Percentiles rank a stretch among this genome's conserved stretches.
Evolutionary conservation across 1,140 invertebrate species (phyloP).

Genomic region (Drosophila pseudoananassae): DNA sequence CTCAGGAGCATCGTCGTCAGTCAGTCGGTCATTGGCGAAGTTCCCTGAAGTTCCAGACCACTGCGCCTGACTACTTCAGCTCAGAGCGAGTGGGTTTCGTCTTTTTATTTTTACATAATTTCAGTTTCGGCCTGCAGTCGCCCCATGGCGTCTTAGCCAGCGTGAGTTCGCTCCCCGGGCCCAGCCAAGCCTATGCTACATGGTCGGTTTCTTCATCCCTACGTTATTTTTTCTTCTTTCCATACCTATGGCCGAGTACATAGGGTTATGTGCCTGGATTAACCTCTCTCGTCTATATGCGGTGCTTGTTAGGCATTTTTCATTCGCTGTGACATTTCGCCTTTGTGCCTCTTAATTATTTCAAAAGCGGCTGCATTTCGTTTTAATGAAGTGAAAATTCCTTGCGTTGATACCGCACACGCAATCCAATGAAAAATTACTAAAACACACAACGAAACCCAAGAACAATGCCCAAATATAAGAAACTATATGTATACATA

Average conservation of each 20-base stretch:
- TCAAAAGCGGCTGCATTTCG: slow-evolving; percentile 80
- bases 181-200: slow-evolving; percentile 31
- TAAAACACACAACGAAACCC: slow-evolving; percentile 36
- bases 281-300: slow-evolving; percentile 20
- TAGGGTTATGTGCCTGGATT: slow-evolving; percentile 54
- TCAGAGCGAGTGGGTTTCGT: slow-evolving; percentile 25
- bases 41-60: slow-evolving; percentile 49
- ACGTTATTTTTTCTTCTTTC: slow-evolving; percentile 1
- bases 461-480: slow-evolving; percentile 46
- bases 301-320: slow-evolving; percentile 77
- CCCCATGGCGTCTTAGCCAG: slow-evolving; percentile 63
- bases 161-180: slow-evolving; percentile 50
- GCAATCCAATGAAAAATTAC: slow-evolving; percentile 60
- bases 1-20: slow-evolving; percentile 38
- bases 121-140: slow-evolving; percentile 49
- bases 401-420: slow-evolving; percentile 74
- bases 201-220: slow-evolving; percentile 40
- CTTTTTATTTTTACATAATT: slow-evolving; percentile 53
- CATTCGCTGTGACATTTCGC: slow-evolving; percentile 78
- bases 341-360: slow-evolving; percentile 82
- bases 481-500: slow-evolving; percentile 15
- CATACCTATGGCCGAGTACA: slow-evolving; percentile 20
- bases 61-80: slow-evolving; percentile 30
- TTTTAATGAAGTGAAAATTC: slow-evolving; percentile 84
- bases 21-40: slow-evolving; percentile 41